Conservation (phyloP, 2,113 vertebrate species). For the Peromyscus polionotus region DNA sequence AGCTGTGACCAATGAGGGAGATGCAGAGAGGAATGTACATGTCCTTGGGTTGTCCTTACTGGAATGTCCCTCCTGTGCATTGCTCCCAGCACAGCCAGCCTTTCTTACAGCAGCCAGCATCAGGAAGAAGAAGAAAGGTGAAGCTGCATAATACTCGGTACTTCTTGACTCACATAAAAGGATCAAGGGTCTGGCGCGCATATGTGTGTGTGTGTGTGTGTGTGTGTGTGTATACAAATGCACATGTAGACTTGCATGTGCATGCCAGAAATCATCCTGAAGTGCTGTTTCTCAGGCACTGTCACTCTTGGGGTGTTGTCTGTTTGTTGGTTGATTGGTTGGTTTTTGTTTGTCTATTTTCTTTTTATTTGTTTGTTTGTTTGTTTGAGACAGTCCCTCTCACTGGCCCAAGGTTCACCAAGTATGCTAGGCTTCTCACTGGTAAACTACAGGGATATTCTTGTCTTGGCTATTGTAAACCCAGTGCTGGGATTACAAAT, state of each 20-base stretch:
- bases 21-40: not conserved
- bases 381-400: not conserved
- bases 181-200: not conserved
- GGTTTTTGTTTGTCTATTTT: not conserved
- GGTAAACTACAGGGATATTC: not conserved
- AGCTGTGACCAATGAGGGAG: constrained; percentile 71
- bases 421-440: not conserved
- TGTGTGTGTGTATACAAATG: not conserved
- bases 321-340: not conserved
- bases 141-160: not conserved
- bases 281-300: not conserved
- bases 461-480: not conserved
- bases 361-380: not conserved
- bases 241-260: too few relatives aligned
- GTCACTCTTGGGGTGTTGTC: not conserved
- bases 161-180: constrained; percentile 11
- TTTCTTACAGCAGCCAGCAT: not conserved
- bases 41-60: constrained; percentile 53
- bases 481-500: not conserved
- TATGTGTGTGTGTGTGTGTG: not conserved
- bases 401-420: not conserved
- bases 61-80: not conserved
- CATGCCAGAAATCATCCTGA: not conserved
- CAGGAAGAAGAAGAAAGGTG: not conserved
- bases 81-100: not conserved